A percentile compares a stretch with the other conserved stretches of the same genome.
Evolutionary conservation across 2,797 vertebrate species (phyloP).

Genomic region (Megaceryle alcyon): DNA sequence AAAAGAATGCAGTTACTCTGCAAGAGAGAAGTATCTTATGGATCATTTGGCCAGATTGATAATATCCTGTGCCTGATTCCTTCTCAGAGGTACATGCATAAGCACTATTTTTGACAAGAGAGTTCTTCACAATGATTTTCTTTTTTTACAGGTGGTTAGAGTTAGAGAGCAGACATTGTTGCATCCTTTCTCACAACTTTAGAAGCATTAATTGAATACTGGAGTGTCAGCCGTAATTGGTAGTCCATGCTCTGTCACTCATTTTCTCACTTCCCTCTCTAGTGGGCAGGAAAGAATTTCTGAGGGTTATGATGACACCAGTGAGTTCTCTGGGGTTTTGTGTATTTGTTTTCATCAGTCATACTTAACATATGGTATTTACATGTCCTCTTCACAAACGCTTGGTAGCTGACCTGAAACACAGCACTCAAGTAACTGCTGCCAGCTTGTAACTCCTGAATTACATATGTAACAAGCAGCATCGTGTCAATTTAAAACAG

Average conservation of each 20-base stretch:
- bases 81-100: neutral
- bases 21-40: neutral
- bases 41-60: conserved; percentile 10
- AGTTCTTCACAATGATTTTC: neutral
- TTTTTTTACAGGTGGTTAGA: neutral
- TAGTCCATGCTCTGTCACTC: conserved; percentile 27
- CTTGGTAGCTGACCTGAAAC: conserved; percentile 28
- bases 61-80: neutral
- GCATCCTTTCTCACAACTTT: neutral
- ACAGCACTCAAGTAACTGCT: neutral
- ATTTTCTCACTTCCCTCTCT: conserved; percentile 57
- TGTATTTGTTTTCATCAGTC: conserved; percentile 60
- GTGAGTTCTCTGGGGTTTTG: conserved; percentile 30
- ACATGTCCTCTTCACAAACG: neutral
- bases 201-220: neutral
- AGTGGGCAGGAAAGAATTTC: conserved; percentile 9
- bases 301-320: conserved; percentile 36
- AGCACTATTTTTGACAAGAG: neutral
- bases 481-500: rapidly evolving
- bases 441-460: conserved; percentile 30
- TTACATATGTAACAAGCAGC: neutral
- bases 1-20: conserved; percentile 11
- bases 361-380: conserved; percentile 61
- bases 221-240: neutral
- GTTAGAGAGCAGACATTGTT: neutral